A percentile compares a stretch with the other conserved stretches of the same genome.
Conservation (phyloP, 2,888 invertebrate species). For the Melipona beecheii region DNA sequence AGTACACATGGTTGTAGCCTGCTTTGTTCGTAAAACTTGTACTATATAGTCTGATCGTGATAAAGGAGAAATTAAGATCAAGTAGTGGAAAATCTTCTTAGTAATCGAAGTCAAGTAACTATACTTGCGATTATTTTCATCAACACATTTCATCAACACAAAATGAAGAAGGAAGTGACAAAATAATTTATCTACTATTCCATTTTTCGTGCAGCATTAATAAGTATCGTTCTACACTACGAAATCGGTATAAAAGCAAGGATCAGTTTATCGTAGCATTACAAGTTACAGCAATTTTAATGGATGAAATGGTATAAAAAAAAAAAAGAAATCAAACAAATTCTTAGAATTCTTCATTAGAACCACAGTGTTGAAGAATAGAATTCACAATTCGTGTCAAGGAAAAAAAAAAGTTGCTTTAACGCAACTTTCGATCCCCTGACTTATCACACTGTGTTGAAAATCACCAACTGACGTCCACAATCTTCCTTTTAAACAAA, state of each 20-base stretch:
- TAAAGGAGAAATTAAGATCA: neutral
- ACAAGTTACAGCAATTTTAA: too few species aligned
- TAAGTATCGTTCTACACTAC: too few species aligned
- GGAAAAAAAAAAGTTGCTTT: too few species aligned
- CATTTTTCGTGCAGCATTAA: too few species aligned
- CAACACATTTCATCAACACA: neutral
- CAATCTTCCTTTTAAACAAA: conserved; percentile 1
- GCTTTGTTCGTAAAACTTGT: neutral
- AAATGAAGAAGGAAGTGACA: too few species aligned
- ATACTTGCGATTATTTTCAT: neutral
- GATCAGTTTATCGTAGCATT: too few species aligned
- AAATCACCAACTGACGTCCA: conserved; percentile 13
- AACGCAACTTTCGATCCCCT: too few species aligned
- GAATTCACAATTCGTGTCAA: neutral
- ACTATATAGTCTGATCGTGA: neutral
- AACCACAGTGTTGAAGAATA: neutral
- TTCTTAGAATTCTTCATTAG: neutral
- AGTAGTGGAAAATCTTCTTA: neutral
- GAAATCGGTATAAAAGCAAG: too few species aligned
- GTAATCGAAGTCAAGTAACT: neutral
- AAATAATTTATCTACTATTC: too few species aligned
- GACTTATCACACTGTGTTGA: neutral
- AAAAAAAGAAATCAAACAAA: neutral
- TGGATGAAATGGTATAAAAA: neutral
- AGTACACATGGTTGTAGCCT: neutral